Conservation (phyloP, 2,888 invertebrate genomes). For the Eurytoma adleriae region DNA sequence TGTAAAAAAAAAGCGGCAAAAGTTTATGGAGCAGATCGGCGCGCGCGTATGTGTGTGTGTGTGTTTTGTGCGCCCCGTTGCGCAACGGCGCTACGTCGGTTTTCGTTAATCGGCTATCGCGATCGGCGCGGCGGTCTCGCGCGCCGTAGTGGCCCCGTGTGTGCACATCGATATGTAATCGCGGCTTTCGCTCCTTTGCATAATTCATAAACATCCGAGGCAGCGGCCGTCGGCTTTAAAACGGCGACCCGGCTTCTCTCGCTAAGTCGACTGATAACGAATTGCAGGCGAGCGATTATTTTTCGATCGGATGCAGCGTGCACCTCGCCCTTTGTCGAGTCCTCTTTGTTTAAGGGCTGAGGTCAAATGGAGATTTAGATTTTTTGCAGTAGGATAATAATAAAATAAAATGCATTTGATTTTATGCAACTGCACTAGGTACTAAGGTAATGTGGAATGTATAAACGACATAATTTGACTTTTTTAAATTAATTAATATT, state of each 20-base stretch:
- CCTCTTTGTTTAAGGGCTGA: too few species aligned
- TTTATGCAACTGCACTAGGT: too few species aligned
- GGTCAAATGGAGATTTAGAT: too few species aligned
- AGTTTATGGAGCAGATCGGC: too few species aligned
- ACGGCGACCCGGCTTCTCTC: not conserved
- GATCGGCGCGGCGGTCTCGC: constrained; percentile 22
- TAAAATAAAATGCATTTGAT: too few species aligned
- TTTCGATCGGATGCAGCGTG: constrained; percentile 4
- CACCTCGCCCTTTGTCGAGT: not conserved
- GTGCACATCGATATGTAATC: constrained; percentile 31
- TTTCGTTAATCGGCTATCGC: constrained; percentile 51
- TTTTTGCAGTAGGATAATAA: too few species aligned
- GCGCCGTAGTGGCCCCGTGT: not conserved
- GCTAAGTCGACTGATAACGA: constrained; percentile 8
- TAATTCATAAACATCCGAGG: constrained; percentile 53
- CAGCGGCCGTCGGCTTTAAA: not conserved
- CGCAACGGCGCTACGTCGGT: not conserved
- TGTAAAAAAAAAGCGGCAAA: too few species aligned
- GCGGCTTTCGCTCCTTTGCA: constrained; percentile 48
- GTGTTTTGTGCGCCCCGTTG: too few species aligned
- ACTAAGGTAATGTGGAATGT: too few species aligned
- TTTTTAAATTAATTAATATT: too few species aligned
- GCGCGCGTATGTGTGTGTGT: too few species aligned
- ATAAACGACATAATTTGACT: too few species aligned
- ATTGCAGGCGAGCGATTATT: not conserved